These are phyloP conservation scores for Equus quagga DNA, from an alignment of 2,113 vertebrate genomes.

Conservation along the genomic window DNA sequence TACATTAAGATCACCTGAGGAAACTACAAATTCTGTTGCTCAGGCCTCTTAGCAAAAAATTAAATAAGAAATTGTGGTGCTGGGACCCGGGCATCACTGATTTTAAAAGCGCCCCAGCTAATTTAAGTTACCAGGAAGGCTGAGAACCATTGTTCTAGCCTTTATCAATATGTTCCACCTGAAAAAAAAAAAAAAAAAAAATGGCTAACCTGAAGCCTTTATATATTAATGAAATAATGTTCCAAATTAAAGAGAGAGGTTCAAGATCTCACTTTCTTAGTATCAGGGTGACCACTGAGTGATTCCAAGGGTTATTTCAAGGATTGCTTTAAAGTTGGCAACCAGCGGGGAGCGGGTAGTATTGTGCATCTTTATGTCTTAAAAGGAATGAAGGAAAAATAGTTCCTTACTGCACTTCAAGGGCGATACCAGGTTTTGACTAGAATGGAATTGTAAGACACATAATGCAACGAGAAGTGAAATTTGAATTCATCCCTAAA, in stretches of 20 bases:
- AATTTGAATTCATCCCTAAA: slow-evolving; percentile 78
- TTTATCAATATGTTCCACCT: not conserved
- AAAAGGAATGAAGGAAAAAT: not conserved
- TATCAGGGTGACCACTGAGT: not conserved
- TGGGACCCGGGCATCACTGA: not conserved
- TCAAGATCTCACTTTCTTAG: not conserved
- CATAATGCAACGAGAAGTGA: slow-evolving; percentile 62
- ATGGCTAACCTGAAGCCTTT: not conserved
- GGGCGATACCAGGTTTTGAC: not conserved
- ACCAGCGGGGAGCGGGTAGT: no score
- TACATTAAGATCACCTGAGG: not conserved
- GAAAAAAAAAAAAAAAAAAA: slow-evolving; percentile 28
- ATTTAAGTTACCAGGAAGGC: not conserved
- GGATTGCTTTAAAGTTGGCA: not conserved
- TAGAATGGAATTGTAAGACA: slow-evolving; percentile 56
- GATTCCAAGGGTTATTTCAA: not conserved
- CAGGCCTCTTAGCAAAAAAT: not conserved
- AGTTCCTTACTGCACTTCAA: not conserved
- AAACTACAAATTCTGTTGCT: not conserved
- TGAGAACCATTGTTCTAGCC: not conserved
- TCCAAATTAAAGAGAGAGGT: not conserved
- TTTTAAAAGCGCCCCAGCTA: not conserved
- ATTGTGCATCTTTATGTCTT: not conserved
- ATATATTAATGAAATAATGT: not conserved
- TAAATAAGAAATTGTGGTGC: not conserved